Percentiles rank a stretch among this genome's conserved stretches.
Evolutionary conservation across 2,113 vertebrate genomes (phyloP).

Genomic region (Struthio camelus): DNA sequence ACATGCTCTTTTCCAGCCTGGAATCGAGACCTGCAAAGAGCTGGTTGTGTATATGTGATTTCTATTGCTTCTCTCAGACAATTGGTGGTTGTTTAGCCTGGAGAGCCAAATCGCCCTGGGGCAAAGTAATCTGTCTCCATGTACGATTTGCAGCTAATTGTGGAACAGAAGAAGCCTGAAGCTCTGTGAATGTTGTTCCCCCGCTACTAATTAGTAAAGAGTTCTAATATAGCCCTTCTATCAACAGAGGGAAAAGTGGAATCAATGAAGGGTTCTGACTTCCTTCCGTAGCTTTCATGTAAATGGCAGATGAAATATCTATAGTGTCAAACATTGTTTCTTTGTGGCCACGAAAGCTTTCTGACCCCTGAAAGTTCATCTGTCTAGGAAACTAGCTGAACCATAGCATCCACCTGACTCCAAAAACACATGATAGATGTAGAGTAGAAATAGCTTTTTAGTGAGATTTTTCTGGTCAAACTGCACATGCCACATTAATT

Average conservation of each 20-base stretch:
- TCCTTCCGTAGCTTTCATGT: neutral
- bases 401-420: neutral
- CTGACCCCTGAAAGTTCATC: neutral
- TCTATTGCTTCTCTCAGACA: neutral
- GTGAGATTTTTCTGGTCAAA: neutral
- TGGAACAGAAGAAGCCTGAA: conserved; percentile 1
- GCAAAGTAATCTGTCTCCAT: neutral
- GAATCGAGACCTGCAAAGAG: neutral
- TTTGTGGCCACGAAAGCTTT: neutral
- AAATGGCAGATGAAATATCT: neutral
- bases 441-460: neutral
- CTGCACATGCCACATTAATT: neutral
- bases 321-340: neutral
- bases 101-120: conserved; percentile 34
- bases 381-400: neutral
- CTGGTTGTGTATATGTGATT: conserved; percentile 36
- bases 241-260: neutral
- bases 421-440: neutral
- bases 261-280: neutral
- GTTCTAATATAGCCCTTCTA: neutral
- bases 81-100: conserved; percentile 11
- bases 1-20: conserved; percentile 12
- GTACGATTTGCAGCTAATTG: conserved; percentile 41
- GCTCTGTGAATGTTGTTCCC: neutral
- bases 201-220: neutral